Base-by-base conservation (phyloP, 1,140 invertebrate genomes). In the Platorchestia sp. region DNA sequence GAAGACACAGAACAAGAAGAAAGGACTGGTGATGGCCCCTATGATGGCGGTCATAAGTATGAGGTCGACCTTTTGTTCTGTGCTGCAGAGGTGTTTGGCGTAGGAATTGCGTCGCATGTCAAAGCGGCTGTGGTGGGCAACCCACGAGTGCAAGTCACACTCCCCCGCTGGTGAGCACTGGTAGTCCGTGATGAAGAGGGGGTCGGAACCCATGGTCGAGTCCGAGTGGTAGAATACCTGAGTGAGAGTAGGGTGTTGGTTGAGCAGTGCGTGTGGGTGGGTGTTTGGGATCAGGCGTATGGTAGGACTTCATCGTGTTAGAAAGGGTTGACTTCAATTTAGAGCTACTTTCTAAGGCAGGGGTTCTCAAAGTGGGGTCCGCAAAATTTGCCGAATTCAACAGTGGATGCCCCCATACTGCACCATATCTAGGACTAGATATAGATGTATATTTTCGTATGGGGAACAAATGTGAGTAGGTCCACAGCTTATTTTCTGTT, bases 141-240 rank as follows among this genome's bases (percentile, higher is more conserved):
- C n/a, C 87, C 87, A 89, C 3, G 5, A 7, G 0, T 5, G 10
- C 5, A 89, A 41, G 87, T 89, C 87, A 42, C 87, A 89, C 27
- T 89, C 87, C 36, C 86, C 86, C 5, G 86, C 41, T 6, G 7
- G 86, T 5, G 86, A 36, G 86, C 86, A 86, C 36, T n/a, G 86
- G 41, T n/a, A 5, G 7, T 89, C 43, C 41, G 10, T 89, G 87
- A 89, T 42, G 87, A 89, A 89, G 27, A 44, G 6, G n/a, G 87
- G 87, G 87, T 89, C 87, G 36, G 41, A 42, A 5, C 27, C 42
- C 87, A 89, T 89, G 87, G 10, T 89, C n/a, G n/a, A 41, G 27
- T 89, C 87, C 87, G 7, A 42, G 41, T 89, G 87, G 87, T 89
- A 89, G 43, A 89, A 89, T 27, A 89, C 87, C 87, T 89, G 87